Evolutionary conservation across 1,140 invertebrate species (phyloP), one percentile per base, ranked within the genome.

Genomic region (Littorina saxatilis): DNA sequence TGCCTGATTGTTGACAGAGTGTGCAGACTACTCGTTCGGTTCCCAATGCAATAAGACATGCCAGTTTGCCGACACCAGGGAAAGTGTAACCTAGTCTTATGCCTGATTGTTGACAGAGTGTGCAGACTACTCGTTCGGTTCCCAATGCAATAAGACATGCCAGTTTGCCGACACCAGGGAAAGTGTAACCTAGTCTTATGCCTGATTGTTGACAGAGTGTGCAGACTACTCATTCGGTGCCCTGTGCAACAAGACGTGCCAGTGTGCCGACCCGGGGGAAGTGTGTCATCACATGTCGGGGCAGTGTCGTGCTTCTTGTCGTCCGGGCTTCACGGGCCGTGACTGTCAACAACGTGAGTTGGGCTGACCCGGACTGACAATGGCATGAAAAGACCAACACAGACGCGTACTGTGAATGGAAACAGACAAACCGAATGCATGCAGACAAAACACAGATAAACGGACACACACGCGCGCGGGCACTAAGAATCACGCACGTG

Each of bases 281-380:
- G 43, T 78, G 68, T 84, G 83, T 35, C 76, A 84, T 58, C 61
- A 66, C 7, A 40, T 84, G 20, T 81, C 75, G 20, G 83, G 83
- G 15, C 32, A 66, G 20, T 84, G 83, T 43, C 20, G 0, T 7
- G 40, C 75, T 20, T 79, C 79, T 0, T 84, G 83, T 43, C 37
- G 23, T n/a, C 79, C 52, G 13, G 83, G 83, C 2, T 81, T 40
- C 32, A 81, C 35, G 3, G 83, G 83, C 2, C 35, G 52, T 7
- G 35, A 70, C 20, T 84, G 83, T 50, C 68, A 75, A 20, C n/a
- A 58, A 79, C 66, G 84, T 82, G 40, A 79, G 81, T 63, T 47
- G 3, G 15, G 39, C 7, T 47, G 43, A 47, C 43, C 5, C 43
- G 17, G 17, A 47, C 43, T 9, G 7, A 17, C 43, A 58, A 9